phyloP scores from a whole-genome alignment of 2,888 invertebrate genomes.

The Ceriagrion tenellum region DNA sequence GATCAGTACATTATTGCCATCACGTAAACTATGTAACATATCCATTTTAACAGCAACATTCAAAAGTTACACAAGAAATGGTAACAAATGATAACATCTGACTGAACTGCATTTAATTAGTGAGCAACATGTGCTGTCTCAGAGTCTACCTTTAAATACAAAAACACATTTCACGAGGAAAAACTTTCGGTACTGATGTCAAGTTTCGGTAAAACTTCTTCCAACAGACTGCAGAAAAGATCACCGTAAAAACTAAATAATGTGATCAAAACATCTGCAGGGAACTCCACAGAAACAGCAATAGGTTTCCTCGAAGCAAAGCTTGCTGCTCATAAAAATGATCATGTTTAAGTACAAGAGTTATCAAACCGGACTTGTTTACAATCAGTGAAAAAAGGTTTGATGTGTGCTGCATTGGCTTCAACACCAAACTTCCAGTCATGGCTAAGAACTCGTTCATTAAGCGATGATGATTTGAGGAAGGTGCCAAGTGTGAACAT shows the following conservation, averaged over 20 bases:
- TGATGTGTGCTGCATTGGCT: not conserved
- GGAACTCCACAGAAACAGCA: not conserved
- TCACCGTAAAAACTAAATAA: not conserved
- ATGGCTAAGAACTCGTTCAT: not conserved
- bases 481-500: not conserved
- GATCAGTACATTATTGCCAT: not conserved
- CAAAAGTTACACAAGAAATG: not conserved
- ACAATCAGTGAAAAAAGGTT: not conserved
- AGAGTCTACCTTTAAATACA: not conserved
- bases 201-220: not conserved
- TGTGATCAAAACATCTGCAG: not conserved
- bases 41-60: not conserved
- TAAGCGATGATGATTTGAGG: not conserved
- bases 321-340: not conserved
- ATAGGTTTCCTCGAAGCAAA: not conserved
- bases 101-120: not conserved
- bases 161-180: not conserved
- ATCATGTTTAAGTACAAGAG: not conserved
- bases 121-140: not conserved
- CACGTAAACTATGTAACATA: not conserved
- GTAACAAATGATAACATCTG: not conserved
- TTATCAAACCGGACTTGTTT: not conserved
- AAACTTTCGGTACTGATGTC: not conserved
- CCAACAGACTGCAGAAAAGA: not conserved
- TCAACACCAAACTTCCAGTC: not conserved